A percentile compares a stretch with the other conserved stretches of the same genome.
phyloP scores from a whole-genome alignment of 2,113 vertebrate species.

The Climacteris rufus region DNA sequence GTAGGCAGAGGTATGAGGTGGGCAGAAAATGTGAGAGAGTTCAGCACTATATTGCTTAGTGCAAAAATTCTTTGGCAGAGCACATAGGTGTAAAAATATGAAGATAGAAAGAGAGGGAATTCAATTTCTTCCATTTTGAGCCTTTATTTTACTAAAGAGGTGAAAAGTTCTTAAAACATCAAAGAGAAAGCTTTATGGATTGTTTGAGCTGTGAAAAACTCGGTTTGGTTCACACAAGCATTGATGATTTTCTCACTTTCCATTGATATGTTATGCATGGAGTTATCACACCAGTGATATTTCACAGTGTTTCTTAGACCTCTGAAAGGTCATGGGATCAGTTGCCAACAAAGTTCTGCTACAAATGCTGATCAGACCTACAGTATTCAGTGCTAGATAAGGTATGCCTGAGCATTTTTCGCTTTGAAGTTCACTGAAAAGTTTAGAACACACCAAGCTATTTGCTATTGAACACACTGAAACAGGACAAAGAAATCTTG shows the following conservation, averaged over 20 bases:
- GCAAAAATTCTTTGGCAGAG: constrained; percentile 47
- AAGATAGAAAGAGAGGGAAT: background rate
- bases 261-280: background rate
- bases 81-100: constrained; percentile 27
- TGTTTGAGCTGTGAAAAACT: constrained; percentile 58
- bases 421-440: background rate
- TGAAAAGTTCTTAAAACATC: constrained; percentile 35
- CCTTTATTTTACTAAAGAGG: constrained; percentile 19
- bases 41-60: background rate
- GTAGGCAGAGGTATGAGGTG: background rate
- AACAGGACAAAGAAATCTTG: background rate
- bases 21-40: constrained; percentile 18
- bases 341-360: background rate
- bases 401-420: background rate
- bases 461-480: background rate
- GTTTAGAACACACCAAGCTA: background rate
- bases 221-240: constrained; percentile 25
- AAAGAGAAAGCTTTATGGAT: constrained; percentile 26
- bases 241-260: constrained; percentile 51
- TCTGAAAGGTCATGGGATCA: background rate
- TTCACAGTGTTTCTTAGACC: constrained; percentile 5
- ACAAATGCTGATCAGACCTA: background rate
- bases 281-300: constrained; percentile 23
- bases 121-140: constrained; percentile 26
- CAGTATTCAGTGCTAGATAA: background rate